Percentiles rank a stretch among this genome's conserved stretches.
Conservation (phyloP, 92 coral and sea anemone species). For the Hydrozoanthus gracilis region DNA sequence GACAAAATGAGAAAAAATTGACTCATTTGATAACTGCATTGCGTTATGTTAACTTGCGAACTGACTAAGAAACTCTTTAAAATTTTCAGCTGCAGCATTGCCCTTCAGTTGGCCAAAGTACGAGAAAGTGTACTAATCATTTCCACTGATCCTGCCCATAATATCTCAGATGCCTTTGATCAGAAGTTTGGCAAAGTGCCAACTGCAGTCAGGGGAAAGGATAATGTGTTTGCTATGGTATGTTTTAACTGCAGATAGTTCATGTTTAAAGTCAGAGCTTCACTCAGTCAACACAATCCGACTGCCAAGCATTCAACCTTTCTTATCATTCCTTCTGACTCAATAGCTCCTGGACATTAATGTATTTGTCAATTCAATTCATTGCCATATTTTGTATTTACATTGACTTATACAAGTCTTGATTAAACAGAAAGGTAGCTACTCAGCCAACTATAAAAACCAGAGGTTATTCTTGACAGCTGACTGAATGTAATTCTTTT, state of each 20-base stretch:
- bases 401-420: too few species aligned
- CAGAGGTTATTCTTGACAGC: too few species aligned
- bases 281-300: too few species aligned
- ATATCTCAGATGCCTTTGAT: constrained; percentile 98
- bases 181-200: constrained; percentile 98
- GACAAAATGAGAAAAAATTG: too few species aligned
- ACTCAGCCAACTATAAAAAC: too few species aligned
- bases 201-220: constrained; percentile 75
- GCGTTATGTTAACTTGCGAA: neutral
- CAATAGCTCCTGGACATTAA: too few species aligned
- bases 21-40: neutral
- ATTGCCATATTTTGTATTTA: too few species aligned
- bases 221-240: constrained; percentile 95
- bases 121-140: constrained; percentile 93
- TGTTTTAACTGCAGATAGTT: neutral
- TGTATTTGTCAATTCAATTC: too few species aligned
- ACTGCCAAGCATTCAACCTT: too few species aligned
- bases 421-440: too few species aligned
- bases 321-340: too few species aligned
- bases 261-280: neutral
- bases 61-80: neutral
- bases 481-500: too few species aligned
- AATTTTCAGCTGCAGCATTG: constrained; percentile 87
- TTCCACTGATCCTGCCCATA: constrained; percentile 99
- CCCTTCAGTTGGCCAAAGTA: constrained; percentile 87